Conservation (phyloP, 2,113 vertebrate species). For the Ahaetulla prasina region DNA sequence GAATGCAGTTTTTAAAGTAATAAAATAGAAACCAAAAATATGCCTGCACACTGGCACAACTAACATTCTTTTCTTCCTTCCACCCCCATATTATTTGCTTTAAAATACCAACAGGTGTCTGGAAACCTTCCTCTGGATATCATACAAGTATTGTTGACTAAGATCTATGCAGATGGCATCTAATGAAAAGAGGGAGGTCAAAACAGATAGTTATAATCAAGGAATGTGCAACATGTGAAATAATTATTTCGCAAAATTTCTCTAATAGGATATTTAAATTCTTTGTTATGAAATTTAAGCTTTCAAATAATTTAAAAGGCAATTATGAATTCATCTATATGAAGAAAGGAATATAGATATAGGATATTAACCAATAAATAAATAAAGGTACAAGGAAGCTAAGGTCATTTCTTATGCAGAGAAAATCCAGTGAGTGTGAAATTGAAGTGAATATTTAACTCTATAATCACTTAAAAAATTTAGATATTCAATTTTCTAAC, state of each 20-base stretch:
- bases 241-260: background rate
- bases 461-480: background rate
- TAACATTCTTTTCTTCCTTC: constrained; percentile 4
- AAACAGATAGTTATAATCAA: background rate
- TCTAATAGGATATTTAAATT: background rate
- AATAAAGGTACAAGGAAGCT: background rate
- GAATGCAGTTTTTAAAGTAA: background rate
- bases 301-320: background rate
- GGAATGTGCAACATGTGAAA: background rate
- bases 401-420: background rate
- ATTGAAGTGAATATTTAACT: background rate
- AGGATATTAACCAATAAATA: background rate
- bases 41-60: background rate
- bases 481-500: background rate
- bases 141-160: constrained; percentile 24
- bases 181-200: constrained; percentile 16
- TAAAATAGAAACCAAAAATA: constrained; percentile 2
- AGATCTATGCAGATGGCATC: constrained; percentile 30
- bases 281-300: background rate
- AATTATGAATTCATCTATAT: background rate
- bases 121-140: constrained; percentile 28
- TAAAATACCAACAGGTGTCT: constrained; percentile 29
- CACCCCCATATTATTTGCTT: constrained; percentile 15
- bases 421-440: background rate
- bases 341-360: background rate